A percentile compares a stretch with the other conserved stretches of the same genome.
Evolutionary conservation across 2,797 vertebrate genomes (phyloP).

Genomic region (Premnoplex brunnescens): DNA sequence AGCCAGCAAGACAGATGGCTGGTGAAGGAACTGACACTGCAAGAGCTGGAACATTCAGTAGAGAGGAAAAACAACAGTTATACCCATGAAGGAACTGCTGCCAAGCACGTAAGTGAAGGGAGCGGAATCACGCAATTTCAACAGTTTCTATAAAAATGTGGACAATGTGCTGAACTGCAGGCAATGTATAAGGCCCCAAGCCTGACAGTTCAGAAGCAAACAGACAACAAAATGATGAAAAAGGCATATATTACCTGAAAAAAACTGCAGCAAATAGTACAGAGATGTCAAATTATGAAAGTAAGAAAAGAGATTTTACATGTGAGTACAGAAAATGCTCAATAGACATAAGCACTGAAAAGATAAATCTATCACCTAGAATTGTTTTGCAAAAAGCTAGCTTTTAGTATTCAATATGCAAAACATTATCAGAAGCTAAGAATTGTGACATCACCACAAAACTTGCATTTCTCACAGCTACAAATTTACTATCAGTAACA

Average conservation of each 20-base stretch:
- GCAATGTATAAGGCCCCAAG: background rate
- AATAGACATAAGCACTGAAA: background rate
- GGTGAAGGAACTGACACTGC: constrained; percentile 53
- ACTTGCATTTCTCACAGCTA: background rate
- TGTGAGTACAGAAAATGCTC: background rate
- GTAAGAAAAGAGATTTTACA: background rate
- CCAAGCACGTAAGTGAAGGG: constrained; percentile 29
- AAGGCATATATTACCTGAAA: background rate
- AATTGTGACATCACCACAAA: background rate
- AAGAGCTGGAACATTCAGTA: constrained; percentile 61
- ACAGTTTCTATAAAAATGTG: background rate
- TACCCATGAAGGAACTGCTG: constrained; percentile 25
- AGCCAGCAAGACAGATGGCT: constrained; percentile 64
- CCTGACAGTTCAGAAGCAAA: background rate
- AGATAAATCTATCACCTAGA: background rate
- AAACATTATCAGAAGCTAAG: background rate
- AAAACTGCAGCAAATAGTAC: background rate
- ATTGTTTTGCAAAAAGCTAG: background rate
- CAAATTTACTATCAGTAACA: background rate
- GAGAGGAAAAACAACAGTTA: constrained; percentile 59
- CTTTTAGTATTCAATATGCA: background rate
- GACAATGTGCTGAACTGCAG: background rate
- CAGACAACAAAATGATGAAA: background rate
- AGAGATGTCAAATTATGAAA: background rate
- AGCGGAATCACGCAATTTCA: constrained; percentile 13